phyloP scores from a whole-genome alignment of 2,113 vertebrate species.

The Synchiropus splendidus region DNA sequence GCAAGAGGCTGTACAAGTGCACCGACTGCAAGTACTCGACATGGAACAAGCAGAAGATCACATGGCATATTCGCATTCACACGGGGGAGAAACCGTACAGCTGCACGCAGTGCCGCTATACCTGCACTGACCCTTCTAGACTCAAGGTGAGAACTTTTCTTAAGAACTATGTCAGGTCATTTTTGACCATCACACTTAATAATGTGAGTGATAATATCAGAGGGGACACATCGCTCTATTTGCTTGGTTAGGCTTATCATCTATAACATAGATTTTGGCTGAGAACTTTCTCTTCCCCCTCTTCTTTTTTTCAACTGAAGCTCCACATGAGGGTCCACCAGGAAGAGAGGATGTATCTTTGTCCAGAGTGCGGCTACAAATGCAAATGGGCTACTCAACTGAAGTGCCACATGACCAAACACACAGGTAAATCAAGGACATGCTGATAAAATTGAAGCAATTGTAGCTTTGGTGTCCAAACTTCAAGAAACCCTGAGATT shows the following conservation, averaged over 20 bases:
- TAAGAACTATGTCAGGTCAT: no score
- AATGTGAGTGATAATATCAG: no score
- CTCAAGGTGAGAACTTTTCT: slow-evolving; percentile 72
- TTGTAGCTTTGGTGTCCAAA: no score
- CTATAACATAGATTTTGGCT: no score
- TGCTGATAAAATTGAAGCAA: no score
- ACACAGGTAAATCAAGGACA: slow-evolving; percentile 74
- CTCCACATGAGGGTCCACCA: slow-evolving; percentile 96
- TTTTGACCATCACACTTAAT: no score
- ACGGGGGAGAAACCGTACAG: slow-evolving; percentile 93
- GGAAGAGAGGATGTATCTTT: slow-evolving; percentile 91
- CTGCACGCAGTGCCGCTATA: slow-evolving; percentile 83
- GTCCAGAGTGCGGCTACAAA: slow-evolving; percentile 94
- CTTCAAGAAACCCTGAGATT: neutral
- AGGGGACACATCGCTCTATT: no score
- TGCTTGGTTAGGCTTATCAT: no score
- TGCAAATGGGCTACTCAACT: slow-evolving; percentile 98
- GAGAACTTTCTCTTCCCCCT: neutral
- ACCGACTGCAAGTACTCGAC: slow-evolving; percentile 85
- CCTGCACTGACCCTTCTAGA: slow-evolving; percentile 85
- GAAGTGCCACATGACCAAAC: slow-evolving; percentile 98
- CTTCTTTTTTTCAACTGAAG: slow-evolving; percentile 44
- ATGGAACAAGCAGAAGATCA: slow-evolving; percentile 93
- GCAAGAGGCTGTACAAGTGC: slow-evolving; percentile 85
- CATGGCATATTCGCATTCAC: slow-evolving; percentile 92